Evolutionary conservation across 2,113 vertebrate species (phyloP).

Genomic region (Caloenas nicobarica): DNA sequence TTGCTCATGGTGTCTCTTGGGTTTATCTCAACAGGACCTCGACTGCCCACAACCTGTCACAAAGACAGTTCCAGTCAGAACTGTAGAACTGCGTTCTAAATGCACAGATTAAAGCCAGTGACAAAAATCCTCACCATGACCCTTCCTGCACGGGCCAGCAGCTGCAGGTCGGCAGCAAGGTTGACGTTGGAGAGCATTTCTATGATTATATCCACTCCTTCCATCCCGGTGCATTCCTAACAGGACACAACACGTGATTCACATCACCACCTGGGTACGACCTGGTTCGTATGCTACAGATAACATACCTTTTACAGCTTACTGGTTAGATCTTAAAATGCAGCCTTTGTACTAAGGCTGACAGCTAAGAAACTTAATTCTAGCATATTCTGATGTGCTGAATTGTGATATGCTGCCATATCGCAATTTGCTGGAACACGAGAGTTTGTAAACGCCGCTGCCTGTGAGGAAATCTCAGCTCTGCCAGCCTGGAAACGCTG

Average conservation of each 20-base stretch:
- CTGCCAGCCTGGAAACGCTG: not conserved
- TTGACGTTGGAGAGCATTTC: slow-evolving; percentile 95
- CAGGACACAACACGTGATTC: not conserved
- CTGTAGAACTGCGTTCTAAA: fast-evolving
- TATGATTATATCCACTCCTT: slow-evolving; percentile 86
- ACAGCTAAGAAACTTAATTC: not conserved
- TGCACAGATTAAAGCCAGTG: not conserved
- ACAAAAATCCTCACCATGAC: slow-evolving; percentile 78
- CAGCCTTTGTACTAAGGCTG: not conserved
- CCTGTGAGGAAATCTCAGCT: not conserved
- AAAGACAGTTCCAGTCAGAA: not conserved
- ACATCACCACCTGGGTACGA: not conserved
- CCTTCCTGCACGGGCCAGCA: slow-evolving; percentile 79
- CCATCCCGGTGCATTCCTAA: slow-evolving; percentile 76
- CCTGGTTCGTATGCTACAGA: not conserved
- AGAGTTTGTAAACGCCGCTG: not conserved
- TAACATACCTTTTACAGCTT: not conserved
- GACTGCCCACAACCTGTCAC: slow-evolving; percentile 84
- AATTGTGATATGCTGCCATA: not conserved
- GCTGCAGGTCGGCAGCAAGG: slow-evolving; percentile 85
- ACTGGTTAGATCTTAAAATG: not conserved
- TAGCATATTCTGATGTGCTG: not conserved
- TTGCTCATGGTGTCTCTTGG: slow-evolving; percentile 89
- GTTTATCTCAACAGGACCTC: slow-evolving; percentile 87
- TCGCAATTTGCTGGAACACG: not conserved